Evolutionary conservation across 1,140 invertebrate genomes (phyloP).

Genomic region (Orchestia grillus): DNA sequence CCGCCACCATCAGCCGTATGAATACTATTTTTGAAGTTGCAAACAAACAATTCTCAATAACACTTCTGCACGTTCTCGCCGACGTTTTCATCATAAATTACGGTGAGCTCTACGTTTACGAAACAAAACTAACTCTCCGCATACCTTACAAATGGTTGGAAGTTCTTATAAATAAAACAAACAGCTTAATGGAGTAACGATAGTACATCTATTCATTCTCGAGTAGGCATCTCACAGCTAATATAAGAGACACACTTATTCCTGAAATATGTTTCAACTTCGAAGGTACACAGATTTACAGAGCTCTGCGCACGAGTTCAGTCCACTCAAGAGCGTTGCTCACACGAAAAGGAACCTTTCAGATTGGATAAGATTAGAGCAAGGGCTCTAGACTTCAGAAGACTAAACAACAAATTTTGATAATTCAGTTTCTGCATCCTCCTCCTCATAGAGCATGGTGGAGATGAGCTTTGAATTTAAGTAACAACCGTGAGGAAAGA

Average conservation of each 20-base stretch:
- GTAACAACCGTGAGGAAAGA: neutral
- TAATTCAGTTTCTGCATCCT: neutral
- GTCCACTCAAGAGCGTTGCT: neutral
- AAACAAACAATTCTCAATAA: neutral
- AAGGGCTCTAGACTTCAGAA: neutral
- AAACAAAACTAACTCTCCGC: neutral
- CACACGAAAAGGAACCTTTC: neutral
- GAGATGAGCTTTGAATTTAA: neutral
- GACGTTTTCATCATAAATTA: neutral
- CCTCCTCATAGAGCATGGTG: neutral
- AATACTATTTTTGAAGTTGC: neutral
- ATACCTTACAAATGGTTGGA: neutral
- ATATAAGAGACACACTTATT: neutral
- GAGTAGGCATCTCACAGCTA: neutral
- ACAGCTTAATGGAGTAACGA: neutral
- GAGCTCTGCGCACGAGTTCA: neutral
- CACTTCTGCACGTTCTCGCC: neutral
- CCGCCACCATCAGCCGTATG: neutral
- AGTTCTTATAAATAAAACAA: neutral
- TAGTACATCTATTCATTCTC: neutral
- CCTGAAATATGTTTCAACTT: too few species aligned
- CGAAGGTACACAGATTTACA: neutral
- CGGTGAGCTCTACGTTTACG: neutral
- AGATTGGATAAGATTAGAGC: neutral
- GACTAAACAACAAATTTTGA: neutral